Evolutionary conservation across 2,888 invertebrate genomes (phyloP).

Genomic region (Drosophila lutescens): DNA sequence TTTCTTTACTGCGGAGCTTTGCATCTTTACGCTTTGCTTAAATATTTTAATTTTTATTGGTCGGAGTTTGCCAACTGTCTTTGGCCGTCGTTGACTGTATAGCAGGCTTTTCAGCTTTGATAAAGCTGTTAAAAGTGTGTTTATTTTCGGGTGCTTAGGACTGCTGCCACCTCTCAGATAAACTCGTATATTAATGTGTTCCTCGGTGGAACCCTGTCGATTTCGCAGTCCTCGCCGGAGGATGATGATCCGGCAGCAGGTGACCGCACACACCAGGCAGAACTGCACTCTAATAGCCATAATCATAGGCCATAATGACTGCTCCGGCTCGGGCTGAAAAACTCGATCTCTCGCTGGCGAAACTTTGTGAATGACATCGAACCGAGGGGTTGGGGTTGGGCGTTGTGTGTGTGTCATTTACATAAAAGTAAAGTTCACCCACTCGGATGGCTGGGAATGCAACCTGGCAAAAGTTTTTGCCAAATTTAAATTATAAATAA

Average conservation of each 20-base stretch:
- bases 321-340: constrained; percentile 44
- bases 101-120: constrained; percentile 53
- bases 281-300: constrained; percentile 71
- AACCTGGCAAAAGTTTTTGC: constrained; percentile 75
- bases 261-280: constrained; percentile 27
- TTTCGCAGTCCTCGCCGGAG: not conserved
- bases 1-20: constrained; percentile 75
- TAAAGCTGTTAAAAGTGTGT: constrained; percentile 74
- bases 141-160: constrained; percentile 64
- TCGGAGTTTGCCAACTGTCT: constrained; percentile 69
- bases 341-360: constrained; percentile 55
- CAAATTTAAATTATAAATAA: constrained; percentile 80
- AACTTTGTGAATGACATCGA: constrained; percentile 76
- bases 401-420: constrained; percentile 61
- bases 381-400: constrained; percentile 24
- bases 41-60: constrained; percentile 80
- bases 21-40: constrained; percentile 77
- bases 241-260: constrained; percentile 15
- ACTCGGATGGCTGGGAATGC: constrained; percentile 75
- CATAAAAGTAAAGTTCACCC: constrained; percentile 80
- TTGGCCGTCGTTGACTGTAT: constrained; percentile 39
- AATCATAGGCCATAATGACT: constrained; percentile 78
- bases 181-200: constrained; percentile 17
- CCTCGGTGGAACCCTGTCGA: constrained; percentile 10
- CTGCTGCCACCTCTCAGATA: constrained; percentile 16